Evolutionary conservation across 2,797 vertebrate genomes (phyloP), one percentile per base, ranked within the genome.

Genomic region (Poecilia gillii): DNA sequence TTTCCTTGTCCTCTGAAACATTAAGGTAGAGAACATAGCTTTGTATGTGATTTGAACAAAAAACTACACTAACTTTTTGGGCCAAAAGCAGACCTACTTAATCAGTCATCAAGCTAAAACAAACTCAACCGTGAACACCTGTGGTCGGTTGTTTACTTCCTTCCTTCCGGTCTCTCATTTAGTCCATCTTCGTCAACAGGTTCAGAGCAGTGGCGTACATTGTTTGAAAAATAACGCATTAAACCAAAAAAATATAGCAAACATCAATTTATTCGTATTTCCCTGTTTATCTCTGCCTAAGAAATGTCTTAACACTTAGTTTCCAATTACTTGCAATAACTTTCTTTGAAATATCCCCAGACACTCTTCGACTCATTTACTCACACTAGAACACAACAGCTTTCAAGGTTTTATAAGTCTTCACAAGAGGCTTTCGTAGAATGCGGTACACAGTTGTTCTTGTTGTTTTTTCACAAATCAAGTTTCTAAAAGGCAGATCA

Each of bases 131-230:
- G 20, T 68, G 55, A 73, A 41, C 12, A 23, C 57, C 81, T 74
- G 64, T 76, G 74, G 72, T 57, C 39, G 9, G 14, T 6, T 49
- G 28, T 46, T 18, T 14, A n/a, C 74, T 86, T 85, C 55, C 79
- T 81, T 84, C 28, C 68, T 13, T 72, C 2, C 4, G 8, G 13
- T 78, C 49, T 75, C 75, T 74, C 45, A 57, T 81, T 59, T n/a
- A 36, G 6, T 8, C 31, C 3, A 2, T 7, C 62, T 36, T 81
- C 4, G 2, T 1, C 46, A 68, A 5, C 64, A 39, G 46, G 66
- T 62, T 75, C 16, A 79, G 57, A 76, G 59, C 49, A 43, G 8
- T 45, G 13, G 78, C 2, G 4, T 28, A 25, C n/a, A 33, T 1
- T 0, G 25, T 39, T 14, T 39, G 13, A 39, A 39, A 66, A 66